A percentile compares a stretch with the other conserved stretches of the same genome.
Conservation (phyloP, 2,888 invertebrate genomes). For the Resseliella maxima region DNA sequence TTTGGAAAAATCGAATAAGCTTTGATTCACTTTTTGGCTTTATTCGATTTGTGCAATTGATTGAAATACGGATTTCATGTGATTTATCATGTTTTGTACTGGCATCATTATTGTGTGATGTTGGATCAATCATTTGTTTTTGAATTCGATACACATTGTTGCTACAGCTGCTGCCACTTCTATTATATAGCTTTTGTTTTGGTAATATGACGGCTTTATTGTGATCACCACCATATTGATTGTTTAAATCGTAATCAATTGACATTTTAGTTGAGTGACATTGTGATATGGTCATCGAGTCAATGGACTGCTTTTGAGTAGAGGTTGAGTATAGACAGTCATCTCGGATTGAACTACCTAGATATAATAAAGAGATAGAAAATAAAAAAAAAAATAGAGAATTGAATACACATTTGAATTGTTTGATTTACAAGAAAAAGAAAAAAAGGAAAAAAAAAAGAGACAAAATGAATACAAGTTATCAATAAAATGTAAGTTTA, state of each 20-base stretch:
- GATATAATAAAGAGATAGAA: not conserved
- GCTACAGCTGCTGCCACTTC: not conserved
- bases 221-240: not conserved
- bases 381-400: not conserved
- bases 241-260: not conserved
- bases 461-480: not conserved
- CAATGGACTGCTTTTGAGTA: constrained; percentile 58
- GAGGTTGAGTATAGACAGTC: constrained; percentile 62
- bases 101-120: not conserved
- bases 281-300: constrained; percentile 56
- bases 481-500: not conserved
- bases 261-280: constrained; percentile 34
- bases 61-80: constrained; percentile 48
- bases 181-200: not conserved
- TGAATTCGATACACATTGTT: not conserved
- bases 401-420: too few relatives aligned
- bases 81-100: not conserved
- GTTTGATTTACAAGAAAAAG: not conserved
- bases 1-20: constrained; percentile 24
- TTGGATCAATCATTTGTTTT: constrained; percentile 3
- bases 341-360: constrained; percentile 66
- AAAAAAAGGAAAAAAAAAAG: not conserved
- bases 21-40: constrained; percentile 31
- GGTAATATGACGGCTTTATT: not conserved
- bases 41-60: not conserved